Conservation (phyloP, 2,113 vertebrate genomes). For the Psittacula cyanocephala region DNA sequence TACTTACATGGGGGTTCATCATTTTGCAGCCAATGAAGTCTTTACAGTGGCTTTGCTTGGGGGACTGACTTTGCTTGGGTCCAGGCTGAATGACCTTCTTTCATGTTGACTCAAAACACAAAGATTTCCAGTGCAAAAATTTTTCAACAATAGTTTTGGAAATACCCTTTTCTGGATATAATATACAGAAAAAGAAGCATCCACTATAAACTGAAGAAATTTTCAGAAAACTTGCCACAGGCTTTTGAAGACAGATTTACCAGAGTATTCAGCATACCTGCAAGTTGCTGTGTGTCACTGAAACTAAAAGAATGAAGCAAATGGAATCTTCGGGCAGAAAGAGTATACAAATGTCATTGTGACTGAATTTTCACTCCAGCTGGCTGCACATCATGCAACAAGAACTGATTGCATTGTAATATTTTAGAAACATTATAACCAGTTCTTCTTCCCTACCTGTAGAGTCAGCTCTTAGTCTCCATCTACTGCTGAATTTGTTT, state of each 20-base stretch:
- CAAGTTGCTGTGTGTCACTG: background rate
- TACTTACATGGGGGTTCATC: background rate
- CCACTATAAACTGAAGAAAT: background rate
- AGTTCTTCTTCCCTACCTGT: conserved; percentile 52
- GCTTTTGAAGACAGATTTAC: background rate
- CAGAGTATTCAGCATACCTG: background rate
- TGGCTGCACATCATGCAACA: background rate
- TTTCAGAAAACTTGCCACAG: background rate
- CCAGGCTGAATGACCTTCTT: background rate
- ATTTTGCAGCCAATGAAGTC: background rate
- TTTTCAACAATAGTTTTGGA: background rate
- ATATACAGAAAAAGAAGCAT: background rate
- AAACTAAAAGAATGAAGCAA: background rate
- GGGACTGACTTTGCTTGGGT: background rate
- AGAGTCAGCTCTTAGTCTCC: conserved; percentile 71
- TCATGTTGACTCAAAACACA: background rate
- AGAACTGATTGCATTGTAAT: background rate
- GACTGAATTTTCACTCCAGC: background rate
- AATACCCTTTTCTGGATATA: background rate
- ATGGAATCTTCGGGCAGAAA: background rate
- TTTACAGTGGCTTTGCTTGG: background rate
- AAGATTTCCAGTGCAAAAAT: background rate
- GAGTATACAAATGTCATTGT: background rate
- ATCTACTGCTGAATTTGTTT: conserved; percentile 73
- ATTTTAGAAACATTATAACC: background rate